Evolutionary conservation across 2,888 invertebrate genomes (phyloP).

Genomic region (Apodemia hepburni): DNA sequence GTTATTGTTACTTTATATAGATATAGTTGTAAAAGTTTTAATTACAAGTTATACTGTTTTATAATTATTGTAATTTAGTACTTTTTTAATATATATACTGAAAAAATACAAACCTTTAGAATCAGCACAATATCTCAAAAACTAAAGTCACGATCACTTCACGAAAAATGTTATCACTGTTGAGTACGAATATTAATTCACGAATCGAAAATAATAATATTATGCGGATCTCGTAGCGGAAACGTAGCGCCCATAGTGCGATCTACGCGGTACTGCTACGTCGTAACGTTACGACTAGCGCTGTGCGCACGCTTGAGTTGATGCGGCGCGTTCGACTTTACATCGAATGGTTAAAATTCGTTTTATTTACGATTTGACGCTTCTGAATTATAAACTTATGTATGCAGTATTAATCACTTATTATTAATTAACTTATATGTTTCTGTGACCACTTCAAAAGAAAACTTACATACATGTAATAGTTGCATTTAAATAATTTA

Average conservation of each 20-base stretch:
- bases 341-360: conserved; percentile 32
- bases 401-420: too few relatives aligned
- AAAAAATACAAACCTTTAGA: conserved; percentile 7
- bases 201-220: conserved; percentile 23
- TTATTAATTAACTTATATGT: background rate
- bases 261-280: conserved; percentile 41
- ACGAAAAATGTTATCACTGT: conserved; percentile 17
- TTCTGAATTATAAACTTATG: background rate
- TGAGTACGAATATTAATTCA: conserved; percentile 28
- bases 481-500: too few relatives aligned
- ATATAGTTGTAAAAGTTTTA: too few relatives aligned
- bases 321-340: conserved; percentile 28
- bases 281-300: conserved; percentile 22
- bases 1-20: too few relatives aligned
- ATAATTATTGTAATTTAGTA: too few relatives aligned
- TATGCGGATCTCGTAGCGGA: conserved; percentile 28
- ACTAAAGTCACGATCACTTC: conserved; percentile 6
- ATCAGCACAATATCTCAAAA: background rate
- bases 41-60: too few relatives aligned
- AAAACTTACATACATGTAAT: background rate
- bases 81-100: too few relatives aligned
- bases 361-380: conserved; percentile 15
- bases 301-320: conserved; percentile 36
- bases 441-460: background rate
- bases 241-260: conserved; percentile 37